These are phyloP conservation scores for Crambe crambe DNA, from an alignment of 37 sponge, comb jelly and placozoan species.

Conservation along the genomic window DNA sequence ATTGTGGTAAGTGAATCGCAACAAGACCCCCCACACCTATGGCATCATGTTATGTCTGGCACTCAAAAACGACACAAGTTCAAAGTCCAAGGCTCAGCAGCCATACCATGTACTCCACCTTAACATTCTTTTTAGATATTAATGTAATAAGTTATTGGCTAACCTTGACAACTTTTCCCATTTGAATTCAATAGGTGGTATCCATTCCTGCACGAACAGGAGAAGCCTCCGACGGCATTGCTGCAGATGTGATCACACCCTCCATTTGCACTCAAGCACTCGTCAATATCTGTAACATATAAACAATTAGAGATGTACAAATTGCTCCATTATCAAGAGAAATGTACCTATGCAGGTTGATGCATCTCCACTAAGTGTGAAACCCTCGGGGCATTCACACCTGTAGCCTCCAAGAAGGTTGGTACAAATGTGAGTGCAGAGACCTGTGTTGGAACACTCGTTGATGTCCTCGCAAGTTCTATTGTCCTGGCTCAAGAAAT, in stretches of 20 bases:
- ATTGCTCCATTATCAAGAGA: no score
- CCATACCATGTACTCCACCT: no score
- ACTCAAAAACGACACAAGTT: no score
- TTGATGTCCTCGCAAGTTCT: background rate
- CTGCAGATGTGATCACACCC: slow-evolving; percentile 28
- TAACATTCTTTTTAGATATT: no score
- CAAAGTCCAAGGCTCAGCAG: no score
- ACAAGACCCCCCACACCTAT: no score
- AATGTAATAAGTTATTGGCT: no score
- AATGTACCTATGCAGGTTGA: background rate
- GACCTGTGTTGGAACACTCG: background rate
- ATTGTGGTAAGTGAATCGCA: no score
- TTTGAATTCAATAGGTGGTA: background rate
- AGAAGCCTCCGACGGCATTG: slow-evolving; percentile 4
- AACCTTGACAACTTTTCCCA: slow-evolving; percentile 8
- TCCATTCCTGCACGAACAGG: slow-evolving; percentile 11
- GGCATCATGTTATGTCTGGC: no score
- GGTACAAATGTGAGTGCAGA: slow-evolving; percentile 5
- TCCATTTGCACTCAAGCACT: slow-evolving; percentile 22
- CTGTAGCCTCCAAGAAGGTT: background rate
- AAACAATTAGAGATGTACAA: background rate
- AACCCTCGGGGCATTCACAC: slow-evolving; percentile 9
- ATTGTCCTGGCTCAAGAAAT: background rate
- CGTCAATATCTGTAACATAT: slow-evolving; percentile 28
- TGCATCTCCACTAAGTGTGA: background rate